These are phyloP conservation scores for Herpailurus yagouaroundi DNA, from an alignment of 2,113 vertebrate genomes.

Conservation along the genomic window DNA sequence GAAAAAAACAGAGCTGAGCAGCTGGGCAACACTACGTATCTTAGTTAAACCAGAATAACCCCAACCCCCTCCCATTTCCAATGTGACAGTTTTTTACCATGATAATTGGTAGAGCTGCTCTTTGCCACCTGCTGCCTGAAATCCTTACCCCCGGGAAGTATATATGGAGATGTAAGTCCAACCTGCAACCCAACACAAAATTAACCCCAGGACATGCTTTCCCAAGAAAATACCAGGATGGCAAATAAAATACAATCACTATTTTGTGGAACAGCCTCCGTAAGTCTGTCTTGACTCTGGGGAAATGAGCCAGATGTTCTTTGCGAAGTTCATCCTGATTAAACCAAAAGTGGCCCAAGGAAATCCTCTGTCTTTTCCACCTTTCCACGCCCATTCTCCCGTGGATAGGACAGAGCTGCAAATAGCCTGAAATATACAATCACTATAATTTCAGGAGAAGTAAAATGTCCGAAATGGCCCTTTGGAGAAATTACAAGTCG, in stretches of 20 bases:
- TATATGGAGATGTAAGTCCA: conserved; percentile 34
- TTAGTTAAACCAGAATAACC: not conserved
- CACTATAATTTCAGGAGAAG: conserved; percentile 56
- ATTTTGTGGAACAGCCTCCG: conserved; percentile 23
- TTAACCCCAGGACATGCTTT: not conserved
- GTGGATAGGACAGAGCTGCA: not conserved
- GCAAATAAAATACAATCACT: conserved; percentile 42
- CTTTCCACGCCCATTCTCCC: not conserved
- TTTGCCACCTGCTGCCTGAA: not conserved
- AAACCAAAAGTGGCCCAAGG: conserved; percentile 42
- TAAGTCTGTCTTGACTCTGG: not conserved
- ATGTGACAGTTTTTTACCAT: not conserved
- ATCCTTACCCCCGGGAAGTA: not conserved
- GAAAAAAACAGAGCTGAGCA: not conserved
- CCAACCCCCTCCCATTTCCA: not conserved
- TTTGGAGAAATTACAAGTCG: conserved; percentile 7
- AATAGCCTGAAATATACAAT: conserved; percentile 22
- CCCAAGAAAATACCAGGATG: conserved; percentile 19
- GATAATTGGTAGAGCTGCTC: not conserved
- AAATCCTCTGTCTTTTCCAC: conserved; percentile 22
- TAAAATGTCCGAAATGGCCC: conserved; percentile 27
- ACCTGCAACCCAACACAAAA: not conserved
- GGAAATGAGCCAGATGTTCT: conserved; percentile 63
- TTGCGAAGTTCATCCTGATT: conserved; percentile 58
- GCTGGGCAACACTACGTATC: not conserved